Evolutionary conservation across 2,888 invertebrate species (phyloP).

Genomic region (Linnaemya tessellans): DNA sequence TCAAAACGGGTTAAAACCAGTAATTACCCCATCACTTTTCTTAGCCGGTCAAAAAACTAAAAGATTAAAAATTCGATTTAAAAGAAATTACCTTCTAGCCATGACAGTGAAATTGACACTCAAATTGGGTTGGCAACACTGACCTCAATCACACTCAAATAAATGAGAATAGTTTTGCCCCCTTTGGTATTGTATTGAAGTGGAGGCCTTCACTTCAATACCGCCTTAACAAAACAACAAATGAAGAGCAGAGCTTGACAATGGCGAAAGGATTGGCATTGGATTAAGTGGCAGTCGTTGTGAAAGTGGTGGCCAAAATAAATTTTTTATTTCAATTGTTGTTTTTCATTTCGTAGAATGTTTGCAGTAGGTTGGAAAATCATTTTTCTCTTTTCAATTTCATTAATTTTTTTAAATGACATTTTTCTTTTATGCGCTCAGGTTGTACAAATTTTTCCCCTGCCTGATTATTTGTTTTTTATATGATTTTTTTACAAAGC

Average conservation of each 20-base stretch:
- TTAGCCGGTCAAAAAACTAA: too few species aligned
- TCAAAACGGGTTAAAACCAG: too few species aligned
- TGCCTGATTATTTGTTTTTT: not conserved
- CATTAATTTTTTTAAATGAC: slow-evolving; percentile 5
- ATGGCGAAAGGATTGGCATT: slow-evolving; percentile 66
- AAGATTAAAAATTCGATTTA: too few species aligned
- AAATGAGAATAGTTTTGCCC: slow-evolving; percentile 4
- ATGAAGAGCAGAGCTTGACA: slow-evolving; percentile 45
- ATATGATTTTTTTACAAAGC: not conserved
- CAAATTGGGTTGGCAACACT: not conserved
- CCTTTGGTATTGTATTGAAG: slow-evolving; percentile 38
- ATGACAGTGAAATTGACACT: too few species aligned
- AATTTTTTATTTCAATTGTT: slow-evolving; percentile 40
- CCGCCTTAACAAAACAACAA: slow-evolving; percentile 20
- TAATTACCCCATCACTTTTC: too few species aligned
- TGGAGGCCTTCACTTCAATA: too few species aligned
- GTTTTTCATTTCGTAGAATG: slow-evolving; percentile 15
- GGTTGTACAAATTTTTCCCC: not conserved
- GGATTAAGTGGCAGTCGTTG: slow-evolving; percentile 44
- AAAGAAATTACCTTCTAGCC: too few species aligned
- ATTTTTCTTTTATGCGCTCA: slow-evolving; percentile 14
- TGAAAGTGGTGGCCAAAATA: slow-evolving; percentile 32
- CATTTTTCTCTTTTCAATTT: slow-evolving; percentile 32
- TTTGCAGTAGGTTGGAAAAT: not conserved
- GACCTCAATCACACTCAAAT: not conserved